phyloP scores from a whole-genome alignment of 2,113 vertebrate genomes.

The Sceloporus tristichus region DNA sequence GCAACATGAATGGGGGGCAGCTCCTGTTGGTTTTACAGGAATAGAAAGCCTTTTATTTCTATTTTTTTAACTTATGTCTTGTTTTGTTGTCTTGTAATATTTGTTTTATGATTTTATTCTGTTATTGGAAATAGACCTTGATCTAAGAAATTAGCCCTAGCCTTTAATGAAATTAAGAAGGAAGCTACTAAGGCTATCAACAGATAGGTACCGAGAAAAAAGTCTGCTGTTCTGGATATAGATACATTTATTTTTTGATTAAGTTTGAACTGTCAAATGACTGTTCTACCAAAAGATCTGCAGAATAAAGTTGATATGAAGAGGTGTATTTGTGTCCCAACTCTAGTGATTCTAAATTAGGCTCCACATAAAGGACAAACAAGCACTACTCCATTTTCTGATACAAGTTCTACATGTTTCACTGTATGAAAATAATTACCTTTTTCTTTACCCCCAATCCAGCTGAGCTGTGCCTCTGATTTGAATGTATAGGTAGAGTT shows the following conservation, averaged over 20 bases:
- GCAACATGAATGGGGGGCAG: no score
- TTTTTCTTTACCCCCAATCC: no score
- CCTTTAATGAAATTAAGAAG: neutral
- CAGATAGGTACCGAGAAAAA: neutral
- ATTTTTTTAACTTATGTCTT: neutral
- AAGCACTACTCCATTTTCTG: neutral
- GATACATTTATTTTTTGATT: neutral
- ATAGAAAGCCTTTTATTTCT: neutral
- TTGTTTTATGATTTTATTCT: neutral
- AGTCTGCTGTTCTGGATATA: neutral
- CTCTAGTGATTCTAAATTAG: neutral
- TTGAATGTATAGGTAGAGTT: conserved; percentile 63
- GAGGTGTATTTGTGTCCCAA: no score
- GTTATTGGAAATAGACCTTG: neutral
- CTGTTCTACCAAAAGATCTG: neutral
- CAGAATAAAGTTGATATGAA: neutral
- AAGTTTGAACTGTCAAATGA: neutral
- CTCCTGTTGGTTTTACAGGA: neutral
- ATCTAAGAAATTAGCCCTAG: neutral
- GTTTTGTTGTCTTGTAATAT: neutral
- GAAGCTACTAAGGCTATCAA: no score
- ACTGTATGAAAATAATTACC: conserved; percentile 14
- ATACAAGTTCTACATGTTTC: conserved; percentile 45
- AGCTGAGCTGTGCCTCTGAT: conserved; percentile 70
- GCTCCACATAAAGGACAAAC: neutral